These are phyloP conservation scores for Tortricodes alternella DNA, from an alignment of 2,888 invertebrate genomes.

Conservation along the genomic window DNA sequence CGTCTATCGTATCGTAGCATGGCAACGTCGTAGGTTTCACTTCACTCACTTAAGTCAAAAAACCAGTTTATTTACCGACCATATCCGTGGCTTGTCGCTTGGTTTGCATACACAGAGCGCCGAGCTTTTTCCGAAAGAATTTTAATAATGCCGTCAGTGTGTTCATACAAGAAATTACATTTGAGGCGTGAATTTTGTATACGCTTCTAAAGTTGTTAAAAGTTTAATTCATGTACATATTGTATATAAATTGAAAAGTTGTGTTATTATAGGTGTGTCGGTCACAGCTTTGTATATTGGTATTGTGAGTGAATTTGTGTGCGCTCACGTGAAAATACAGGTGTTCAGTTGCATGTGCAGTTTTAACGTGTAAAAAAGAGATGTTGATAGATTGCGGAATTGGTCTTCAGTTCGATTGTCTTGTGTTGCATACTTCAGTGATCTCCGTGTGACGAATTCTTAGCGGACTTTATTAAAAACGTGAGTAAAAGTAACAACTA, in stretches of 20 bases:
- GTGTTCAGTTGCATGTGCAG: conserved; percentile 50
- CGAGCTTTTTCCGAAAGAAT: conserved; percentile 26
- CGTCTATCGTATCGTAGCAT: conserved; percentile 24
- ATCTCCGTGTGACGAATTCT: conserved; percentile 56
- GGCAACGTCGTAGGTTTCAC: conserved; percentile 22
- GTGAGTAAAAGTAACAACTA: conserved; percentile 71
- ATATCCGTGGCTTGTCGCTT: conserved; percentile 40
- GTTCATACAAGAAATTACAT: conserved; percentile 23
- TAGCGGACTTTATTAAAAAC: conserved; percentile 54
- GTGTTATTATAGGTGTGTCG: conserved; percentile 59
- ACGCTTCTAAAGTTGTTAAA: conserved; percentile 24
- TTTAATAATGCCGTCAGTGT: conserved; percentile 29
- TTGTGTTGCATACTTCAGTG: conserved; percentile 60
- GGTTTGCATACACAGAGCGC: conserved; percentile 18
- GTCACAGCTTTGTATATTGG: conserved; percentile 68
- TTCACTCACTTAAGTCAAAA: conserved; percentile 54
- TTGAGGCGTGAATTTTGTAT: not conserved
- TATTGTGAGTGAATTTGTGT: conserved; percentile 64
- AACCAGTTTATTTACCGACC: conserved; percentile 79
- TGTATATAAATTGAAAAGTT: conserved; percentile 22
- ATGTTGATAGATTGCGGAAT: conserved; percentile 41
- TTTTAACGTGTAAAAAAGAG: conserved; percentile 49
- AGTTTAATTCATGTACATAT: conserved; percentile 29
- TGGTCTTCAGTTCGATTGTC: conserved; percentile 49
- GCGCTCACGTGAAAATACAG: conserved; percentile 60